Conservation (phyloP, 2,797 vertebrate species). For the Pogoniulus pusillus region DNA sequence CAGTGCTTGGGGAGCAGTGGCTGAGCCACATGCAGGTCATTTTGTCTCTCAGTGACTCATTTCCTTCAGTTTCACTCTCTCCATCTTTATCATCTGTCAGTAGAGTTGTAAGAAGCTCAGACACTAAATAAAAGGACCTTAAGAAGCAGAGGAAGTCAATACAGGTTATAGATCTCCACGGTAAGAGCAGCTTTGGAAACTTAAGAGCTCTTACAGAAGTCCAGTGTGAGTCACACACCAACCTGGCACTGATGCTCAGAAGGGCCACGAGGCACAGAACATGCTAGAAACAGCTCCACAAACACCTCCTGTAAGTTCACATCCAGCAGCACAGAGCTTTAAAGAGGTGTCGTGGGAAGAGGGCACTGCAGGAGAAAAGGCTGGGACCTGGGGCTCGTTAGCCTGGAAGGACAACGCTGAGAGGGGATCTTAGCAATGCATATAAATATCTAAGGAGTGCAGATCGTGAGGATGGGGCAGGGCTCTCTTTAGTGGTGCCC, state of each 20-base stretch:
- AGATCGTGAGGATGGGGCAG: no score
- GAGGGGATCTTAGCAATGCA: no score
- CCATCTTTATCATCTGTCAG: conserved; percentile 14
- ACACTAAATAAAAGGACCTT: background rate
- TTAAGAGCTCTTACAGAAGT: background rate
- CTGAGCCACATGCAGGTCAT: background rate
- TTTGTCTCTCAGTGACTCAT: background rate
- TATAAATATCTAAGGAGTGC: no score
- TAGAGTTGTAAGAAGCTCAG: background rate
- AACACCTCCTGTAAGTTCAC: background rate
- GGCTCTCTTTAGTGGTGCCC: no score
- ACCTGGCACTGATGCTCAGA: background rate
- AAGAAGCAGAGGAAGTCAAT: background rate
- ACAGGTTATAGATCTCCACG: background rate
- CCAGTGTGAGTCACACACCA: background rate
- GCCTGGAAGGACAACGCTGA: no score
- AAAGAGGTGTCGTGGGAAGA: background rate
- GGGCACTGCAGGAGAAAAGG: no score
- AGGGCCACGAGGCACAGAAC: background rate
- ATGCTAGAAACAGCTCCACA: background rate
- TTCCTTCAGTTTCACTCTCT: background rate
- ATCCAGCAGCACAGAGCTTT: background rate
- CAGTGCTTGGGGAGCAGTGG: background rate
- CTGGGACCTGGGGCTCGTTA: no score
- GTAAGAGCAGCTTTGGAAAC: background rate